Percentiles rank a stretch among this genome's conserved stretches.
These are phyloP conservation scores for Rhabdophis nuchalis DNA, from an alignment of 2,797 vertebrate genomes.

Conservation along the genomic window DNA sequence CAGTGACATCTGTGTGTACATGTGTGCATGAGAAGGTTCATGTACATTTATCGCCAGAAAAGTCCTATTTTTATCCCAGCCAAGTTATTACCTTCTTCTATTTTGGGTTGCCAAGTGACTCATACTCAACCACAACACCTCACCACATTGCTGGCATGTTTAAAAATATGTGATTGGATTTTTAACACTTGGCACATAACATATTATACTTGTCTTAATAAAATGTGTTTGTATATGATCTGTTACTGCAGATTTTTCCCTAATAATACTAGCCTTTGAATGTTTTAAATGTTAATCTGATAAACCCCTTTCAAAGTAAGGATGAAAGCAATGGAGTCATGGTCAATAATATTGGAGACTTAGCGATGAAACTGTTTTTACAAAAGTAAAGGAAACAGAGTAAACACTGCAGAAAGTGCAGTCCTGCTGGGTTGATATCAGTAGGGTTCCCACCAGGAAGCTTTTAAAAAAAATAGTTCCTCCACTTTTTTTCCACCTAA, in stretches of 20 bases:
- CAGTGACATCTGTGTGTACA: background rate
- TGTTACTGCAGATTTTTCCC: conserved; percentile 14
- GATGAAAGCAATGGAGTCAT: conserved; percentile 41
- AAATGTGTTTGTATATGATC: background rate
- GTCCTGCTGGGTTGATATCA: conserved; percentile 52
- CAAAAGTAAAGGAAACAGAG: conserved; percentile 31
- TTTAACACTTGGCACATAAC: conserved; percentile 14
- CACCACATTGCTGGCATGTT: conserved; percentile 19
- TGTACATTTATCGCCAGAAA: conserved; percentile 35
- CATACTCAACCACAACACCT: conserved; percentile 36
- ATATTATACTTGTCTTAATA: conserved; percentile 31
- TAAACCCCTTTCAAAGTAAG: conserved; percentile 33
- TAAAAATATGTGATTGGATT: conserved; percentile 12
- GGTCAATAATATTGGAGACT: conserved; percentile 47
- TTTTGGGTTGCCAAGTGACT: conserved; percentile 43
- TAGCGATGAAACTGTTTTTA: conserved; percentile 55
- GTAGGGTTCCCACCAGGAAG: conserved; percentile 43
- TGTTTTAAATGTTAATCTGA: conserved; percentile 42
- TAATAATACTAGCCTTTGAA: conserved; percentile 28
- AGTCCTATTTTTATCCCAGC: conserved; percentile 26
- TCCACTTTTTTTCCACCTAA: conserved; percentile 42
- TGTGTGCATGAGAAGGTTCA: background rate
- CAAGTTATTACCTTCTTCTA: conserved; percentile 9
- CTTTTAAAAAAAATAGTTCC: conserved; percentile 28
- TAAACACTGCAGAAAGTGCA: conserved; percentile 51